Conservation (phyloP, 2,113 vertebrate species). For the Scomber colias region DNA sequence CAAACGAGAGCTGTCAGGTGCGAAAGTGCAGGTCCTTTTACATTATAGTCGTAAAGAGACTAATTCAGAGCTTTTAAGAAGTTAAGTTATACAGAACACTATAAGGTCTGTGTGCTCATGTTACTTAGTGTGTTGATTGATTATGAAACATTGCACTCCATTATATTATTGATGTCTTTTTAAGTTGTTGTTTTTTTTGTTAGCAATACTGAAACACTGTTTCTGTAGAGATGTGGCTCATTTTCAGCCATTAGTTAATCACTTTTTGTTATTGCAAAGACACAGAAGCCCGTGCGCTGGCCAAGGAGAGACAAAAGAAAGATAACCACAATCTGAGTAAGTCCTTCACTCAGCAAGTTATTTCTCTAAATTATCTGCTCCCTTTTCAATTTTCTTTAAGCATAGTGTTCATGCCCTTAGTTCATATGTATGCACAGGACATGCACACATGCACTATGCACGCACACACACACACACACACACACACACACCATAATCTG, state of each 20-base stretch:
- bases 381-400: neutral
- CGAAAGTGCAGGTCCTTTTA: neutral
- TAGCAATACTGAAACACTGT: neutral
- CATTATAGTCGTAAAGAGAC: too few species aligned
- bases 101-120: too few species aligned
- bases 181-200: too few species aligned
- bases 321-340: constrained; percentile 99
- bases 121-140: too few species aligned
- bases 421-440: constrained; percentile 4
- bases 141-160: too few species aligned
- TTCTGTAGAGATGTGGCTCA: neutral
- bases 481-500: constrained; percentile 22
- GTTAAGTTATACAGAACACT: neutral
- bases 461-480: constrained; percentile 4
- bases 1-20: constrained; percentile 96
- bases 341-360: constrained; percentile 53
- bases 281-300: constrained; percentile 92
- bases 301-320: constrained; percentile 98
- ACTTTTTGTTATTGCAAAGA: constrained; percentile 85
- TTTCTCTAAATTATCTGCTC: neutral
- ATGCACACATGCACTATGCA: neutral
- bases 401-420: neutral
- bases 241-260: constrained; percentile 61
- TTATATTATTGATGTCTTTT: too few species aligned
- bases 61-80: neutral